Base-by-base conservation (phyloP, 2,888 invertebrate species). In the Marasmarcha lunaedactyla region DNA sequence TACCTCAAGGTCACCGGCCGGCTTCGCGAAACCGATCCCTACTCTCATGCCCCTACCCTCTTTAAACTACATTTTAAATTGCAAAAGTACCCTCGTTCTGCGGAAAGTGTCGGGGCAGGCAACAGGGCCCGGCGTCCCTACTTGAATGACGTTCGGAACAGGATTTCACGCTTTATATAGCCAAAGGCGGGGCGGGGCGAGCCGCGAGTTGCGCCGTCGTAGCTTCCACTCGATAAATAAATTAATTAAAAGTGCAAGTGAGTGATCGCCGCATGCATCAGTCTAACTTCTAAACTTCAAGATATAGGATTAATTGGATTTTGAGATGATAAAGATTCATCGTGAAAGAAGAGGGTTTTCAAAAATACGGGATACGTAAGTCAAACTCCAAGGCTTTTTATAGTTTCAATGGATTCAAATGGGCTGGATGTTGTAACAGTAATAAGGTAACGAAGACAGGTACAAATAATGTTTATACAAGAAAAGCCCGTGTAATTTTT, bases 221-320 rank as follows among this genome's bases (percentile, higher is more conserved):
- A 71, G 66, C 72, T 72, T 77, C 78, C 70, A 77, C 73, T 70
- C 81, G 69, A 84, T 84, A 84, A 84, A 84, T 84, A 81, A 84
- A 84, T 84, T 83, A 84, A 84, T 84, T 84, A 84, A 81, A 83
- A 84, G 83, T 84, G 81, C 81, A 81, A 84, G 83, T 83, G 79
- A 84, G 74, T 73, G 83, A 83, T 81, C 74, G 74, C 57, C 30
- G 11, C n/a, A 30, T 10, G 30, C 33, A 9, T 41, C 55, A 63
- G 66, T 7, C 20, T 20, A 20, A 20, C 20, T 20, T 20, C 20
- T 67, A 65, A 60, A 66, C 61, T 52, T 59, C 67, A 66, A 58
- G 65, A 68, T 68, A 68, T 72, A 66, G 59, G 58, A 65, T 72
- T 74, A 74, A 79, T 77, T 76, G 72, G 69, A 76, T 77, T 73